phyloP scores from a whole-genome alignment of 1,140 invertebrate species.

The Glomeris maerens region DNA sequence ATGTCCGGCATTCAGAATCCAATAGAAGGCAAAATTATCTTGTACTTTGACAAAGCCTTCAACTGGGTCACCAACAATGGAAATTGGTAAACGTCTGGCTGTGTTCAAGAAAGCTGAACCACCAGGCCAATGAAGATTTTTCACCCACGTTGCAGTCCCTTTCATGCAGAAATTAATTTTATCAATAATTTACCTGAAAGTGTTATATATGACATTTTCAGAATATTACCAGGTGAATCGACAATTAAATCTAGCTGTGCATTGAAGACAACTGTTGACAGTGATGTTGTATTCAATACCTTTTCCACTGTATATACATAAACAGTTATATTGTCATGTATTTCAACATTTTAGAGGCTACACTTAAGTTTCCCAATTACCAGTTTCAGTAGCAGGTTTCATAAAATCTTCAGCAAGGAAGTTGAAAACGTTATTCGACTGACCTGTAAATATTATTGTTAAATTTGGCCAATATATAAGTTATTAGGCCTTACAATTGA shows the following conservation, averaged over 20 bases:
- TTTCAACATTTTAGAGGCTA: neutral
- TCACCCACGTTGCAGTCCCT: constrained; percentile 55
- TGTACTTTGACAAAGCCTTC: constrained; percentile 50
- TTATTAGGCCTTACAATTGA: neutral
- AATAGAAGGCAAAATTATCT: constrained; percentile 54
- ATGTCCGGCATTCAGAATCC: constrained; percentile 54
- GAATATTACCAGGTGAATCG: constrained; percentile 46
- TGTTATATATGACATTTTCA: too few species aligned
- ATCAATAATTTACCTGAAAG: too few species aligned
- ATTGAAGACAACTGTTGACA: constrained; percentile 51
- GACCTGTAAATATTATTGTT: too few species aligned
- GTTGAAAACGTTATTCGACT: constrained; percentile 45
- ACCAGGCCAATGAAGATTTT: constrained; percentile 46
- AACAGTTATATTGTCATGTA: neutral
- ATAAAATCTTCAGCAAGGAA: constrained; percentile 57
- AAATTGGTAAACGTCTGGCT: constrained; percentile 37
- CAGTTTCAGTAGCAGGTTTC: constrained; percentile 59
- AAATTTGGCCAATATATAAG: constrained; percentile 10
- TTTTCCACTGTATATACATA: constrained; percentile 29
- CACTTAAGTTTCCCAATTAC: constrained; percentile 38
- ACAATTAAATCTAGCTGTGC: constrained; percentile 57
- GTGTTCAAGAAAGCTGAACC: constrained; percentile 38
- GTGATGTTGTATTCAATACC: constrained; percentile 45
- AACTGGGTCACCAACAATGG: constrained; percentile 36
- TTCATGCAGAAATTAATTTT: too few species aligned